Base-by-base conservation (phyloP, 2,797 vertebrate species). In the Carduelis carduelis region DNA sequence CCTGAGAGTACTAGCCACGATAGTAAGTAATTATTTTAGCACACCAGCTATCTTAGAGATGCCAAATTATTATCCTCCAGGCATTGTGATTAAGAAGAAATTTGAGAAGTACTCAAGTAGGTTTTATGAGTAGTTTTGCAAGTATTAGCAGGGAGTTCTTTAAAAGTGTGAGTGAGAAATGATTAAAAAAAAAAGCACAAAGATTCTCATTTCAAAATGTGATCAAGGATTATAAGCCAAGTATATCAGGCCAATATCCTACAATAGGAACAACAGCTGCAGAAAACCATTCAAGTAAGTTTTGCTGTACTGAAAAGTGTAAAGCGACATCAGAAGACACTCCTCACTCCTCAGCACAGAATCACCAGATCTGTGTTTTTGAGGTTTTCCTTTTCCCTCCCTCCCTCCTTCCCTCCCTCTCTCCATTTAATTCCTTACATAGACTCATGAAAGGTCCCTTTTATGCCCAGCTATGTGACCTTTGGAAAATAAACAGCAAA, bases 401-500 rank as follows among this genome's bases (percentile, higher is more conserved):
- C 26, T 43, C 18, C 41, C 41, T 89, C 37, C 55, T 39, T 91
- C 59, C 49, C 44, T 61, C 52, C 52, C 22, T 78, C 52, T 37
- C 34, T 87, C 57, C 78, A 89, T 70, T 37, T 77, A 93, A 83
- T 81, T 70, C 44, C 60, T 91, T 66, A 47, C 50, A 79, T 3
- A 85, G 39, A 43, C 19, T 49, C 34, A 59, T 86, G 69, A 97
- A 93, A 93, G 52, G 87, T 91, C 61, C 56, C 79, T 94, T 96
- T 95, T 93, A 94, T 92, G 47, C 82, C 52, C 63, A 94, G 79
- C 79, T 95, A 79, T 86, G 87, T 93, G 89, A 93, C 69, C 87
- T 96, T 88, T 90, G 59, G 80, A 94, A 95, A 96, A 92, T 76
- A 95, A 96, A 89, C 84, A 91, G 47, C 59, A 27, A 87, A 88